Base-by-base conservation (phyloP, 2,113 vertebrate genomes). In the Pelusios castaneus region DNA sequence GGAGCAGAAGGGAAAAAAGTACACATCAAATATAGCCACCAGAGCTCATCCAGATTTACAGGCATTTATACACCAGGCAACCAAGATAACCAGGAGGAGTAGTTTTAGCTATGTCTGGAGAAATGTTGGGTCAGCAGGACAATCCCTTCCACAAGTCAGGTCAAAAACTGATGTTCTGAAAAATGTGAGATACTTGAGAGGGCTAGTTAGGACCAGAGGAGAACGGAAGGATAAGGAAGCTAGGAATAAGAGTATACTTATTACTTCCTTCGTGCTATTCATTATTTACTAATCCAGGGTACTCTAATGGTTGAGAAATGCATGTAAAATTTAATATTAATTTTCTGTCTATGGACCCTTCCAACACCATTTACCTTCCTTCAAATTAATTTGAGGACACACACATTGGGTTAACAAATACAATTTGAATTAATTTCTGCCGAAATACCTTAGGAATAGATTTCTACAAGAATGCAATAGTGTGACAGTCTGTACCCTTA, bases 11-110 rank as follows among this genome's bases (percentile, higher is more conserved):
- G 49, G 2, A 45, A 22, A 13, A 34, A 49, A 41, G 27, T 27
- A 8, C 49, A 9, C 79, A 5, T 1, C 3, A 5, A 8, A 10
- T 2, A 0, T 25, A 43, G 16, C 52, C 12, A 52, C 0, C 1
- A 56, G 58, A 60, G 13, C 70, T 82, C 38, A 47, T 56, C 31
- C 43, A 80, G 73, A 83, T 54, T 25, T 27, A 5, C 13, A 45
- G 73, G 38, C 38, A 75, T 27, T 19, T 22, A 75, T 5, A 13
- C 6, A 75, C 19, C 21, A 75, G 41, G 24, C 6, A 75, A 19
- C n/a, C 41, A 43, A 38, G 21, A 43, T 2, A 41, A 27, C 10
- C 22, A 43, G 3, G 73, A 25, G 38, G 38, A 75, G 24, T 43
- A 43, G 73, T 41, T 43, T 75, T 41, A 45, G 41, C 41, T 24